Base-by-base conservation (phyloP, 1,140 invertebrate species). In the Phthorimaea operculella region DNA sequence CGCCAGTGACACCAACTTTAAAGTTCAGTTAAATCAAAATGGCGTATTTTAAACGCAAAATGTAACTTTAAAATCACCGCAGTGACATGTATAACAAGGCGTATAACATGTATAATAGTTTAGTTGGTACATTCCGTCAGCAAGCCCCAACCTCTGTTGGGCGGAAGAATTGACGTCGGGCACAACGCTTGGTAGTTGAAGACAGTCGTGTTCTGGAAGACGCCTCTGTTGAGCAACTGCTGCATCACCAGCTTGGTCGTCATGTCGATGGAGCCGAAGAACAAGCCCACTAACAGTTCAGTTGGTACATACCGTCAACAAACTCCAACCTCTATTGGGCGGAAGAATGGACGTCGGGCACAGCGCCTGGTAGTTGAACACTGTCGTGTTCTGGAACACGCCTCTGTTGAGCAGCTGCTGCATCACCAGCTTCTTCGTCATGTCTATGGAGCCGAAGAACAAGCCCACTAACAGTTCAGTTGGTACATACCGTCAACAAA, bases 151-250 rank as follows among this genome's bases (percentile, higher is more conserved):
- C 70, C 67, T 17, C 57, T 64, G 51, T 63, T 79, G 4, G 59
- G 51, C 50, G 70, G 55, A 0, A 76, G 33, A 7, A 60, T 62
- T 4, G 68, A 64, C 12, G 62, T 36, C 8, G 69, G 75, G 70
- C 95, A 97, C 15, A 94, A 83, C 1, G 90, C 93, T 81, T 97
- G 95, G 72, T 95, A 96, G 76, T 98, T 95, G 74, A 92, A 96
- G 28, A 96, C 89, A 7, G 90, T 89, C 6, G 95, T 89, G 62
- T 90, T 88, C 59, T 92, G 89, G 71, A 90, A 98, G 48, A 96
- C 90, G 10, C 89, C 87, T 47, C 90, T 87, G 1, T 90, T 76
- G 10, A 96, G 86, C 85, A 97, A 90, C 0, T 90, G 90, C 51
- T 91, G 85, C 88, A 98, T 92, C 2, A 96, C 88, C 15, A 68